Conservation (phyloP, 1,140 invertebrate genomes). For the Halesus radiatus region DNA sequence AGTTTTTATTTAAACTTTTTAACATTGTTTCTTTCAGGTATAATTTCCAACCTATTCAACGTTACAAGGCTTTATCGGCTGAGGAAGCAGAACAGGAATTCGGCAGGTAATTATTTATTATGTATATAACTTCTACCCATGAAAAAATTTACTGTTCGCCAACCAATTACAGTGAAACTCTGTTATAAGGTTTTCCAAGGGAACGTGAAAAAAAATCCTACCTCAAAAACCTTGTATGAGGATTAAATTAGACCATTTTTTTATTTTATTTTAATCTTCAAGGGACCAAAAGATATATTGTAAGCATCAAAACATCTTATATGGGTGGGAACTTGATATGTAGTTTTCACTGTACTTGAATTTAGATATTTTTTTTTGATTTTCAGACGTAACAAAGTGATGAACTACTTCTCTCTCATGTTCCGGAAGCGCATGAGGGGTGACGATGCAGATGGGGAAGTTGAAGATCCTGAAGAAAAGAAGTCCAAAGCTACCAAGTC, state of each 20-base stretch:
- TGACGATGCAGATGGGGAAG: conserved; percentile 83
- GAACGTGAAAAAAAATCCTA: no score
- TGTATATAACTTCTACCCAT: not conserved
- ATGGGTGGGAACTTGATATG: no score
- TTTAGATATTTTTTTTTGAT: not conserved
- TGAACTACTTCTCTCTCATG: conserved; percentile 97
- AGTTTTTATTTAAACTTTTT: not conserved
- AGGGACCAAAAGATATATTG: no score
- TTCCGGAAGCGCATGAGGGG: conserved; percentile 87
- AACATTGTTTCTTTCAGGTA: conserved; percentile 69
- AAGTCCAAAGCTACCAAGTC: conserved; percentile 66
- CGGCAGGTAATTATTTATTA: conserved; percentile 73
- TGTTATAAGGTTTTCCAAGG: no score
- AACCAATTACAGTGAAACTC: not conserved
- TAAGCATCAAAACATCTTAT: no score
- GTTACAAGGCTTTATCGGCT: conserved; percentile 93
- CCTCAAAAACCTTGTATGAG: no score
- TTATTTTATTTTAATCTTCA: no score
- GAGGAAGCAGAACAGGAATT: conserved; percentile 98
- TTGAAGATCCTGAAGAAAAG: conserved; percentile 82
- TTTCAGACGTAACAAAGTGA: conserved; percentile 88
- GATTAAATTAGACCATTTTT: no score
- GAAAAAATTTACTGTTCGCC: not conserved
- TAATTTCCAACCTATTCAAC: conserved; percentile 90
- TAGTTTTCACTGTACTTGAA: no score